phyloP scores from a whole-genome alignment of 2,113 vertebrate genomes.

The Muntiacus reevesi region DNA sequence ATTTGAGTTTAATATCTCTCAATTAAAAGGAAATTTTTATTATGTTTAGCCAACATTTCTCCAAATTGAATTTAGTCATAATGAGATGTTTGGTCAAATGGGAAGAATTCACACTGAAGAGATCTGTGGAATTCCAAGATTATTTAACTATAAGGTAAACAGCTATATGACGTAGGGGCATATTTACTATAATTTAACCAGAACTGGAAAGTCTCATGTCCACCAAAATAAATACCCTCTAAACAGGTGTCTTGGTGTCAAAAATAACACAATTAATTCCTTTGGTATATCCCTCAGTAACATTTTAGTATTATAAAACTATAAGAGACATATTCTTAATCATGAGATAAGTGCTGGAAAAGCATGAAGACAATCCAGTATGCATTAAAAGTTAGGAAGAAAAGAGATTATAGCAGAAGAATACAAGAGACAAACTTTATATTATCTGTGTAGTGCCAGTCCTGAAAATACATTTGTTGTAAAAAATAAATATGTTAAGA shows the following conservation, averaged over 20 bases:
- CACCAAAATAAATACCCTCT: background rate
- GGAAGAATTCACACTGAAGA: background rate
- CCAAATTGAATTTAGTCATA: background rate
- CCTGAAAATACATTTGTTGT: background rate
- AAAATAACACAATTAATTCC: background rate
- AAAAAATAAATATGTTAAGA: background rate
- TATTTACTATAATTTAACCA: background rate
- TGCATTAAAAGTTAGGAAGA: background rate
- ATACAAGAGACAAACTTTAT: background rate
- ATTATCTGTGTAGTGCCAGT: background rate
- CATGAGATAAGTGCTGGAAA: background rate
- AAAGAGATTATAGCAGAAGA: background rate
- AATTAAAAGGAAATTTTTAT: background rate
- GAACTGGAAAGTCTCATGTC: background rate
- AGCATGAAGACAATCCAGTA: background rate
- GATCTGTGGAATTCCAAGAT: background rate
- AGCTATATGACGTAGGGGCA: background rate
- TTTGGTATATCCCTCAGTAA: background rate
- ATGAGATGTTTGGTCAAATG: background rate
- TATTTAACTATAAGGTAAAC: background rate
- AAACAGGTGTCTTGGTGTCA: background rate
- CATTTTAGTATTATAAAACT: background rate
- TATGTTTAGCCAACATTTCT: background rate
- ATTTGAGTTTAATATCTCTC: background rate
- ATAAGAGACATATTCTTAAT: background rate